Base-by-base conservation (phyloP, 1,140 invertebrate genomes). In the Melipona quadrifasciata region DNA sequence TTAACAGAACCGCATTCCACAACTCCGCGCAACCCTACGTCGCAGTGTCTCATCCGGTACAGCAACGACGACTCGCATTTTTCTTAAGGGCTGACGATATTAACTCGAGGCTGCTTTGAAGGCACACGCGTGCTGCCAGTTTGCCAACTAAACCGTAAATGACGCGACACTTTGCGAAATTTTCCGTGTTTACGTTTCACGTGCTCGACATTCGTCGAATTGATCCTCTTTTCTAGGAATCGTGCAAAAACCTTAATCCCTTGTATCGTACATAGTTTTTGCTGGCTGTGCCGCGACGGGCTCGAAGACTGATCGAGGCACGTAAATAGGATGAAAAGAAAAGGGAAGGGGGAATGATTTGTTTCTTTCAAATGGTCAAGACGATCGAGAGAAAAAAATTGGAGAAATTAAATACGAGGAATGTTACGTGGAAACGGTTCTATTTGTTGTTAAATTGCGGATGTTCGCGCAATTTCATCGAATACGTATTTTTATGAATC, bases 141-240 rank as follows among this genome's bases (percentile, higher is more conserved):
- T 16, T 51, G 24, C 24, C 31, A 39, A 24, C 68, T 31, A 31
- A 31, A 31, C 31, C 31, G 2, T 31, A 31, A 39, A 71, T 39
- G 51, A 71, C 47, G 39, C 17, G 24, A 14, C 39, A 39, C 39
- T n/a, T 51, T 39, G n/a, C 39, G 39, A 47, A 71, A 51, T 53
- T 16, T n/a, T 16, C 1, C 71, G 71, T 73, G 27, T 73, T 73
- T 73, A 73, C 71, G 21, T 53, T 73, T 73, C 71, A 31, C 71
- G 19, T n/a, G 47, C 47, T 47, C 6, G 34, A 51, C 1, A 31
- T 31, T 2, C n/a, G 70, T 2, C 16, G 10, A n/a, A 31, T 27
- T 14, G 39, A n/a, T 51, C 16, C 47, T 72, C 71, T 73, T 2
- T 31, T 31, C 31, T 31, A 31, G 31, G 31, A 31, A 31, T 31